Base-by-base conservation (phyloP, 2,888 invertebrate species). In the Lepidocyrtoides sp. region DNA sequence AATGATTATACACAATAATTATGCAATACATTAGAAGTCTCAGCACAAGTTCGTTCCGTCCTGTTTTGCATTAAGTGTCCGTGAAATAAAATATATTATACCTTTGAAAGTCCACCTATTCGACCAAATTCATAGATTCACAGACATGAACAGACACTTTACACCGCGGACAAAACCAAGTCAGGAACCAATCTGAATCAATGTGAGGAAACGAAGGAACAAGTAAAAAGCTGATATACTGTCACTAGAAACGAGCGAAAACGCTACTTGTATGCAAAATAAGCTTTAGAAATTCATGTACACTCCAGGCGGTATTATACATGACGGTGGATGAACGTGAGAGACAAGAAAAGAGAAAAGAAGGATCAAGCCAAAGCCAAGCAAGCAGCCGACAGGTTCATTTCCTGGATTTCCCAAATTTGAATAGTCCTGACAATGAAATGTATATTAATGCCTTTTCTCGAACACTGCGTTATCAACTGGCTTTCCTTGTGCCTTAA, bases 361-460 rank as follows among this genome's bases (percentile, higher is more conserved):
- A 75, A 48, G 44, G 75, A 75, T 48, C 23, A 48, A 48, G 23
- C 23, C 23, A 48, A 44, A 41, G 72, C 20, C 26, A 48, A 29
- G 75, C 32, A 23, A 75, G 10, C 48, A 75, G 48, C 36, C 60
- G 86, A 86, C 86, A 86, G 77, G 66, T 87, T 87, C 87, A 87
- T 87, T 87, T 87, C 87, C 79, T 77, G 26, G 44, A 79, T 66
- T 66, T 57, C 57, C 57, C 12, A 54, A 63, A 87, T 66, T 79
- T 32, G 57, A 29, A 54, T 44, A 57, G 79, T 86, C 23, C 44
- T 60, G 83, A 84, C 84, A 89, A 89, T 89, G 89, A 83, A 83
- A 83, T 84, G 89, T 84, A 89, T 89, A 89, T 84, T 89, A 84
- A 84, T 89, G 89, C 72, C 36, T 23, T 8, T 51, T 23, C 23